Percentiles rank a stretch among this genome's conserved stretches.
These are phyloP conservation scores for Petrocephalus zakoni DNA, from an alignment of 2,113 vertebrate genomes.

Conservation along the genomic window DNA sequence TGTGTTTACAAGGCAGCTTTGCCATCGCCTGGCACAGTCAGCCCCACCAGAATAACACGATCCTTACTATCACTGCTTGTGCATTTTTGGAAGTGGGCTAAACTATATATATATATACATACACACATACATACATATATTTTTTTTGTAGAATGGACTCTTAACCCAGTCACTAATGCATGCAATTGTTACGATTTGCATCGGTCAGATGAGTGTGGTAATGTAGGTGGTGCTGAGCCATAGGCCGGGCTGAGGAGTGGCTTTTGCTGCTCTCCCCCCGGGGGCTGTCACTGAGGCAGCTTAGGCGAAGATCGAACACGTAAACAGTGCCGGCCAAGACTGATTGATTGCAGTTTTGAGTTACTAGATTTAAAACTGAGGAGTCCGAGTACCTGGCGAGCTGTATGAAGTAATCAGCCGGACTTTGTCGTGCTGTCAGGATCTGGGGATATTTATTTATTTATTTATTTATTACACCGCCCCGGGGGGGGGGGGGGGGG, in stretches of 20 bases:
- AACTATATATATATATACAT: no score
- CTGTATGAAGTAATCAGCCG: neutral
- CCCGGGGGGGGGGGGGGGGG: no score
- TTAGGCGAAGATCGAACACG: neutral
- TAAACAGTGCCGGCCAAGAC: neutral
- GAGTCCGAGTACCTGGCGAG: neutral
- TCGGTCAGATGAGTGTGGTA: neutral
- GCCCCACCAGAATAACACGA: neutral
- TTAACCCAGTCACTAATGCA: neutral
- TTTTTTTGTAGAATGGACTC: neutral
- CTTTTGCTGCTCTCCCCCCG: neutral
- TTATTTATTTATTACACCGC: neutral
- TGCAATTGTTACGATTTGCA: neutral
- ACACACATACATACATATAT: no score
- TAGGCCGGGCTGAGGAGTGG: neutral
- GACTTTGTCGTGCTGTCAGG: neutral
- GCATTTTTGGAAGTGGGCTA: neutral
- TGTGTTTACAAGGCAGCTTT: conserved; percentile 46
- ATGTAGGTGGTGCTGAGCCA: conserved; percentile 17
- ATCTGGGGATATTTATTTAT: neutral
- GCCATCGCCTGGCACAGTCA: conserved; percentile 18
- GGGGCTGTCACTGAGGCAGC: neutral
- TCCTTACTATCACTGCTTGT: neutral
- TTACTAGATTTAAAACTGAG: neutral
- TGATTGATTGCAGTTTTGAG: neutral